phyloP scores from a whole-genome alignment of 2,797 vertebrate species.

The Gallinago solitaria region DNA sequence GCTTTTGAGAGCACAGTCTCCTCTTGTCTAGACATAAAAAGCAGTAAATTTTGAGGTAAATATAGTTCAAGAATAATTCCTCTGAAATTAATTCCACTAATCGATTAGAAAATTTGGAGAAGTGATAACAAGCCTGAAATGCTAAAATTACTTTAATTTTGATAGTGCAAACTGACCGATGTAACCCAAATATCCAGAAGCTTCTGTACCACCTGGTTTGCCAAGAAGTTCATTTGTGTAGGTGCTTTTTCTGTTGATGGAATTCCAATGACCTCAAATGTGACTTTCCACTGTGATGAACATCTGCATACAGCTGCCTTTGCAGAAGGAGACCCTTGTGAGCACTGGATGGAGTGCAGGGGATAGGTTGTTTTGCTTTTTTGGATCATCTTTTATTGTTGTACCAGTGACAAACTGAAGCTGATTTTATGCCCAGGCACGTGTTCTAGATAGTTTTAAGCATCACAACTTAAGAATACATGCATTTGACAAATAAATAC shows the following conservation, averaged over 20 bases:
- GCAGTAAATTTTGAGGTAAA: slow-evolving; percentile 21
- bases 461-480: background rate
- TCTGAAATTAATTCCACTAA: background rate
- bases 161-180: background rate
- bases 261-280: background rate
- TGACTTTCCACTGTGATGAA: background rate
- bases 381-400: background rate
- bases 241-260: background rate
- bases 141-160: background rate
- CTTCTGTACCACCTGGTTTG: background rate
- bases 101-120: background rate
- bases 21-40: slow-evolving; percentile 22
- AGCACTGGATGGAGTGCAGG: background rate
- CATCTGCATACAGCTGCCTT: background rate
- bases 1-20: background rate
- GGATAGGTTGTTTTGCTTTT: background rate
- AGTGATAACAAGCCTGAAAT: background rate
- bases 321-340: background rate
- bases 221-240: background rate
- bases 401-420: background rate
- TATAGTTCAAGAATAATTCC: background rate
- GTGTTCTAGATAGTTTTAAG: background rate
- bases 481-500: background rate
- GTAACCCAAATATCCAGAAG: background rate
- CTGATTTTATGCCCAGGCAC: background rate